Percentiles rank a stretch among this genome's conserved stretches.
phyloP scores from a whole-genome alignment of 2,797 vertebrate species.

The Cyprinodon diabolis region DNA sequence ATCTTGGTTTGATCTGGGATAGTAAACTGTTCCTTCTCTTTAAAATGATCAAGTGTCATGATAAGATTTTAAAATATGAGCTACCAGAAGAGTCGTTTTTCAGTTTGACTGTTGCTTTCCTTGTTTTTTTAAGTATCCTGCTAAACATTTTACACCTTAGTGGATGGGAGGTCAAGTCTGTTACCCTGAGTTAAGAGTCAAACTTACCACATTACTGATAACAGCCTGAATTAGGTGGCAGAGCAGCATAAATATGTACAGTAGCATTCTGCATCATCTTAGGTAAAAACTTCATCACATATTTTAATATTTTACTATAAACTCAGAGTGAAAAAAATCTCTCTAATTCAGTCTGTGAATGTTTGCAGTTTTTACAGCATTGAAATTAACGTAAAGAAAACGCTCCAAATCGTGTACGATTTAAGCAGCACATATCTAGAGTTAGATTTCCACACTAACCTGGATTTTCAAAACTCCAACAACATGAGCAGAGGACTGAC shows the following conservation, averaged over 20 bases:
- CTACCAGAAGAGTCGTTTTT: neutral
- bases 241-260: neutral
- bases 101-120: neutral
- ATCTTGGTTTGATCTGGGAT: neutral
- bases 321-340: neutral
- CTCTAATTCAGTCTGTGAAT: neutral
- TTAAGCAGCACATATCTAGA: neutral
- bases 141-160: neutral
- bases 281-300: neutral
- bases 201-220: neutral
- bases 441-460: constrained; percentile 71
- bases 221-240: neutral
- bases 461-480: constrained; percentile 99
- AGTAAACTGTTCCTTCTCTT: neutral
- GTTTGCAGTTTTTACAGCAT: neutral
- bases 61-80: neutral
- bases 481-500: constrained; percentile 94
- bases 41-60: neutral
- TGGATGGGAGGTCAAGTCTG: neutral
- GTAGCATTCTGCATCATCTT: too few species aligned
- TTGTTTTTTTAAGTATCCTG: neutral
- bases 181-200: neutral
- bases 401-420: neutral
- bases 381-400: neutral
- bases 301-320: neutral